phyloP scores from a whole-genome alignment of 2,797 vertebrate genomes.

The Onychomys arenicola region DNA sequence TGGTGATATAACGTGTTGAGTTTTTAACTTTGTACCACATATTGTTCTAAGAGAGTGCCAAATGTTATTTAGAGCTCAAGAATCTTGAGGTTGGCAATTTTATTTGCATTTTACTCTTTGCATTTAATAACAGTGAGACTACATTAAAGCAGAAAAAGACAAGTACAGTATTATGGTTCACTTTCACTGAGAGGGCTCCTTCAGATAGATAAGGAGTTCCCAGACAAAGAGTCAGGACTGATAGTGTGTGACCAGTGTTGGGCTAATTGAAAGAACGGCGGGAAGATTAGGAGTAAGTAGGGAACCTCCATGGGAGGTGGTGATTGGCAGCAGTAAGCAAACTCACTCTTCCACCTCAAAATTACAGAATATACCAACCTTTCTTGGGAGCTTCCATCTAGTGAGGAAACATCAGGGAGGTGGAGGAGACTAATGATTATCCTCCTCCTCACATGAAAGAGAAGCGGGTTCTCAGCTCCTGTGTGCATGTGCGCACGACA shows the following conservation, averaged over 20 bases:
- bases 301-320: not conserved
- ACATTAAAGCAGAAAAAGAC: not conserved
- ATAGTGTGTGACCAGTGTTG: not conserved
- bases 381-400: too few species aligned
- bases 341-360: not conserved
- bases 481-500: too few species aligned
- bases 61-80: conserved; percentile 22
- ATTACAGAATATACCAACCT: not conserved
- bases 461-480: too few species aligned
- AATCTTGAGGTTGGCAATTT: not conserved
- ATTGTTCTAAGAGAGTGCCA: not conserved
- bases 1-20: conserved; percentile 1
- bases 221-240: not conserved
- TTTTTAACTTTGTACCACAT: conserved; percentile 32
- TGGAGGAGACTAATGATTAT: not conserved
- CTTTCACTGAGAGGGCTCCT: not conserved
- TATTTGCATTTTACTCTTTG: not conserved
- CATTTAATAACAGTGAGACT: not conserved
- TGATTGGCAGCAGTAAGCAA: not conserved
- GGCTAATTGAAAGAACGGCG: not conserved
- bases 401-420: not conserved
- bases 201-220: not conserved
- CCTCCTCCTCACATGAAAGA: not conserved
- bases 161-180: not conserved
- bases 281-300: not conserved